Evolutionary conservation across 2,113 vertebrate species (phyloP).

Genomic region (Hippotragus niger): DNA sequence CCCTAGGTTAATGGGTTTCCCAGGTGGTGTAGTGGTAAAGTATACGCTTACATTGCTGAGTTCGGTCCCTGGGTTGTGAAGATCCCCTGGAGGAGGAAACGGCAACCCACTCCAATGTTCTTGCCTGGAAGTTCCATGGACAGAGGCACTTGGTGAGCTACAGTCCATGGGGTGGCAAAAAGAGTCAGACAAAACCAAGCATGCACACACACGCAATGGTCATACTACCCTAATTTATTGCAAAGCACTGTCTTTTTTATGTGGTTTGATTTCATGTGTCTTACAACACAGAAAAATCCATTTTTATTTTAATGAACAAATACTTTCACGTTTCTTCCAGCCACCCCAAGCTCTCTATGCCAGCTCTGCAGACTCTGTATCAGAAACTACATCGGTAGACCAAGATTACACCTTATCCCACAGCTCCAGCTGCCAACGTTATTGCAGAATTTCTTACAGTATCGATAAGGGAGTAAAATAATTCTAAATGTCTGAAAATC

Average conservation of each 20-base stretch:
- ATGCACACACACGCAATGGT: not conserved
- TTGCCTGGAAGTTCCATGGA: not conserved
- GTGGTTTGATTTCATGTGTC: not conserved
- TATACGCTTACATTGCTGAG: not conserved
- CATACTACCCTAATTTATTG: not conserved
- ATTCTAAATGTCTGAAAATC: constrained; percentile 23
- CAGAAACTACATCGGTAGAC: constrained; percentile 86
- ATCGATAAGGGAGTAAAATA: constrained; percentile 82
- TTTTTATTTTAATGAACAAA: not conserved
- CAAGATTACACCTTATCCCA: constrained; percentile 89
- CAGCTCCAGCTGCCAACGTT: constrained; percentile 91
- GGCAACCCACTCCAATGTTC: not conserved
- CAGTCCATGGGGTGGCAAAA: not conserved
- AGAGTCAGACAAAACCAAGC: not conserved
- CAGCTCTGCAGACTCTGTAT: constrained; percentile 92
- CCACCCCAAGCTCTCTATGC: constrained; percentile 89
- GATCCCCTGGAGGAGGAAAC: not conserved
- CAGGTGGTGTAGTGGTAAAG: not conserved
- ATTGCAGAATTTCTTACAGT: constrained; percentile 91
- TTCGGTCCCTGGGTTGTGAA: not conserved
- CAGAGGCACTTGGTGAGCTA: not conserved
- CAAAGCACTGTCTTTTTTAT: not conserved
- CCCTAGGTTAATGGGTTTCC: not conserved
- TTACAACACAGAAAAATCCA: not conserved
- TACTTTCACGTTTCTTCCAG: constrained; percentile 72